Percentiles rank a stretch among this genome's conserved stretches.
Evolutionary conservation across 2,113 vertebrate species (phyloP).

Genomic region (Pholis gunnellus): DNA sequence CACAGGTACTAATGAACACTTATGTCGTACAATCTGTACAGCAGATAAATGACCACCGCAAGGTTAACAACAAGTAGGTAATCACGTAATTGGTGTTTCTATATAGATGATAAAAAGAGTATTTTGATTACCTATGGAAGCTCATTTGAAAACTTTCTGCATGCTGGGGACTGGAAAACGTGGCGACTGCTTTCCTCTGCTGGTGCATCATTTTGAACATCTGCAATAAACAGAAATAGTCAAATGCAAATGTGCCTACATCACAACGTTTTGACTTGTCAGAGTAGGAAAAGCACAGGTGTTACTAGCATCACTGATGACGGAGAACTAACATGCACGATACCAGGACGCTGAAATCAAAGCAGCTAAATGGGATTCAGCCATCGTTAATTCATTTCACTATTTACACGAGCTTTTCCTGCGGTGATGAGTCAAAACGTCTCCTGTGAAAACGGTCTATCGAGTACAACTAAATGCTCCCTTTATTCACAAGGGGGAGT

Average conservation of each 20-base stretch:
- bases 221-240: constrained; percentile 75
- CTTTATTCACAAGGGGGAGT: constrained; percentile 55
- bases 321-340: not conserved
- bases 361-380: not conserved
- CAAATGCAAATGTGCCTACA: not conserved
- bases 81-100: not conserved
- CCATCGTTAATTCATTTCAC: not conserved
- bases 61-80: not conserved
- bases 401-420: not conserved
- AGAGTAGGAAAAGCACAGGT: not conserved
- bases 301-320: not conserved
- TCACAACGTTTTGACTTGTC: not conserved
- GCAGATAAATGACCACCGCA: not conserved
- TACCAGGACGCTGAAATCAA: not conserved
- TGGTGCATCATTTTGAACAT: constrained; percentile 97
- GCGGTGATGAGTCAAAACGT: not conserved
- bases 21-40: not conserved
- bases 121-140: constrained; percentile 92
- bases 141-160: constrained; percentile 95
- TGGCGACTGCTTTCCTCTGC: constrained; percentile 96
- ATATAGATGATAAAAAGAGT: not conserved
- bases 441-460: not conserved
- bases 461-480: not conserved
- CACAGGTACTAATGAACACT: constrained; percentile 16
- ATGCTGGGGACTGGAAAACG: constrained; percentile 91